Conservation (phyloP, 1,140 invertebrate genomes). For the Idris sp. region DNA sequence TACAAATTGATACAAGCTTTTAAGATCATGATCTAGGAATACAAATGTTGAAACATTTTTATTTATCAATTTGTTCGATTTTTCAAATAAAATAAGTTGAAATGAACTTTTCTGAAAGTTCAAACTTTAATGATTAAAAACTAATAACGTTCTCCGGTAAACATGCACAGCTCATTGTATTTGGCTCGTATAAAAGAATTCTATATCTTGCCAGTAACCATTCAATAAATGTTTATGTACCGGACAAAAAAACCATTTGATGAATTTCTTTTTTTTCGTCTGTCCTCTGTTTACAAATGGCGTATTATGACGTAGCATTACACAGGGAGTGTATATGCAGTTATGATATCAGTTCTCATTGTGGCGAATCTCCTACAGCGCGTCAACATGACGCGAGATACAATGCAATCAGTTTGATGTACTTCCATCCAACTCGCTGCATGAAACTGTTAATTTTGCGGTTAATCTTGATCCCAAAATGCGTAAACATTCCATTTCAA, state of each 20-base stretch:
- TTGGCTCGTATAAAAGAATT: no score
- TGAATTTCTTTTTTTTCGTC: constrained; percentile 20
- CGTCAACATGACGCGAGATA: constrained; percentile 54
- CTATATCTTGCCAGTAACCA: no score
- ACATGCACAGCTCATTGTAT: no score
- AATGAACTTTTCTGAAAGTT: no score
- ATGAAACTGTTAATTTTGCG: constrained; percentile 71
- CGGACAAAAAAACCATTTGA: constrained; percentile 14
- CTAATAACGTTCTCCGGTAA: no score
- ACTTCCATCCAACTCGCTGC: constrained; percentile 58
- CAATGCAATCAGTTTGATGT: constrained; percentile 73
- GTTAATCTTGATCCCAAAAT: constrained; percentile 48
- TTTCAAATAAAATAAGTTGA: no score
- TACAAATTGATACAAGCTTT: no score
- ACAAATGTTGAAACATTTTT: no score
- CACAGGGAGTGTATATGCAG: constrained; percentile 26
- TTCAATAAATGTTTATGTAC: constrained; percentile 10
- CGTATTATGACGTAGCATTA: constrained; percentile 42
- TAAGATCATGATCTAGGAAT: no score
- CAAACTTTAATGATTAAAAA: no score
- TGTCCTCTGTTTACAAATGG: constrained; percentile 31
- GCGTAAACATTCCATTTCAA: constrained; percentile 55
- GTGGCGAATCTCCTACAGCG: constrained; percentile 46
- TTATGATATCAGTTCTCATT: constrained; percentile 60
- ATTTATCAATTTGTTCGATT: no score